phyloP scores from a whole-genome alignment of 2,113 vertebrate genomes.

The Eulemur rufifrons region DNA sequence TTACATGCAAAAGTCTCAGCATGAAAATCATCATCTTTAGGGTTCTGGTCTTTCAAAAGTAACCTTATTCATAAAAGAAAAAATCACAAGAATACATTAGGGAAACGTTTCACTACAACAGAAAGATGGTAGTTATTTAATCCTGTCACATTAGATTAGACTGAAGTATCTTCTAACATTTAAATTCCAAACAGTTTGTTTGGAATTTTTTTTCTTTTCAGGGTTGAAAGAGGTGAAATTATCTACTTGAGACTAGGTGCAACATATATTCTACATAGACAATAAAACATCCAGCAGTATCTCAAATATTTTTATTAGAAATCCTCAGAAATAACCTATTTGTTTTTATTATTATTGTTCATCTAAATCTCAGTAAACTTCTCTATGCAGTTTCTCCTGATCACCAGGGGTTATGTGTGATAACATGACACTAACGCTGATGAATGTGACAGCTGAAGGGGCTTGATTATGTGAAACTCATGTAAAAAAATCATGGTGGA shows the following conservation, averaged over 20 bases:
- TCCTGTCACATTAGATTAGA: background rate
- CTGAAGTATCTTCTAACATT: background rate
- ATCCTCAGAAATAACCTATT: background rate
- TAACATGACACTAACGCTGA: accelerated
- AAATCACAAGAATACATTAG: background rate
- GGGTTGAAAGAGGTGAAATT: background rate
- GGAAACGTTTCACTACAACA: background rate
- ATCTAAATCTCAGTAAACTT: background rate
- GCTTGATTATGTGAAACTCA: accelerated
- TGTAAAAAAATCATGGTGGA: background rate
- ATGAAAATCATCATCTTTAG: background rate
- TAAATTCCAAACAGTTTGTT: background rate
- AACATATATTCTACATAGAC: background rate
- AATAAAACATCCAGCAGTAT: background rate
- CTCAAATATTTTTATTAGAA: background rate
- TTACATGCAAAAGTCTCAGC: background rate
- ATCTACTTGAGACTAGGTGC: background rate
- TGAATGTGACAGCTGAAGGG: background rate
- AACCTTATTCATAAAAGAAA: background rate
- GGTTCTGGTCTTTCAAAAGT: background rate
- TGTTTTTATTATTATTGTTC: background rate
- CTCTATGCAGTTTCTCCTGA: background rate
- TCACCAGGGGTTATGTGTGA: background rate
- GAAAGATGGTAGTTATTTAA: background rate
- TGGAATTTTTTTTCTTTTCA: background rate